A percentile compares a stretch with the other conserved stretches of the same genome.
phyloP scores from a whole-genome alignment of 1,140 invertebrate species.

The Zaprionus africanus region DNA sequence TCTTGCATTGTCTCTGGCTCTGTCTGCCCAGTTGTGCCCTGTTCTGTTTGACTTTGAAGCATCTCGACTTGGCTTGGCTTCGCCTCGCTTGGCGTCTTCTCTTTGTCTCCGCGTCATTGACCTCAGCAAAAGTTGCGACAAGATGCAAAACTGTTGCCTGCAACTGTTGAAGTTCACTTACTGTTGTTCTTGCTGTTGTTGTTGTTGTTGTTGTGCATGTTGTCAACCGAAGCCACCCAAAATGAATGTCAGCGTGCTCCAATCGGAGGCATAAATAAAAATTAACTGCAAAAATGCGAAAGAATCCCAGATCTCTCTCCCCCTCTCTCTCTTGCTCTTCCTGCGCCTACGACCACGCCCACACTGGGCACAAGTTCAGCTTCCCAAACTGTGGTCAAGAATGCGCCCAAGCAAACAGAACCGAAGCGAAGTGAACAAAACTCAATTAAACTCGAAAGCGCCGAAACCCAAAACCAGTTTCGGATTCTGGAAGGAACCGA shows the following conservation, averaged over 20 bases:
- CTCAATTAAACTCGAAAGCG: conserved; percentile 54
- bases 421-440: conserved; percentile 23
- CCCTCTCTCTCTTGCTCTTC: neutral
- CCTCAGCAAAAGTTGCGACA: conserved; percentile 35
- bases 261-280: conserved; percentile 71
- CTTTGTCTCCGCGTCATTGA: conserved; percentile 67
- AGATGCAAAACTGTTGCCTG: conserved; percentile 3
- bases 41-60: conserved; percentile 64
- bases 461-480: conserved; percentile 47
- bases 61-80: conserved; percentile 21
- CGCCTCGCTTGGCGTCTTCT: conserved; percentile 17
- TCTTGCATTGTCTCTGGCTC: conserved; percentile 32
- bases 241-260: conserved; percentile 49
- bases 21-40: conserved; percentile 19
- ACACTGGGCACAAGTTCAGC: conserved; percentile 24
- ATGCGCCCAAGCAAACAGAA: conserved; percentile 31
- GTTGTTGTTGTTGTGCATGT: neutral
- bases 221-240: conserved; percentile 21
- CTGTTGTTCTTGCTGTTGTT: neutral
- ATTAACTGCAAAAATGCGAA: conserved; percentile 39
- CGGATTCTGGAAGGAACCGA: neutral
- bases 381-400: conserved; percentile 42
- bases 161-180: conserved; percentile 16
- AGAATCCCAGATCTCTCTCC: neutral
- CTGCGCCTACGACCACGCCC: conserved; percentile 20